Conservation (phyloP, 1,140 invertebrate species). For the Tetragonula clypearis region DNA sequence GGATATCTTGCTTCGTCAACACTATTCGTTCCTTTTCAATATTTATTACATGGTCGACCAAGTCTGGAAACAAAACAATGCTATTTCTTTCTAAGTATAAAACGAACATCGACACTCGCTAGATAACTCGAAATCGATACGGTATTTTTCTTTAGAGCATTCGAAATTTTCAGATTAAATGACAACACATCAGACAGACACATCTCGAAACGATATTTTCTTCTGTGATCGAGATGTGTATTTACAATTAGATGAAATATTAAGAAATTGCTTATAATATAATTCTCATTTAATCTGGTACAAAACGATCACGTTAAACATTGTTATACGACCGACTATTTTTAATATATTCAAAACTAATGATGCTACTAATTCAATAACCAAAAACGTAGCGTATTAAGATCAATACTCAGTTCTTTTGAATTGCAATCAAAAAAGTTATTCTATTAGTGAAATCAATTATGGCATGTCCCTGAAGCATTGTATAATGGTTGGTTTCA, state of each 20-base stretch:
- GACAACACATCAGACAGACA: neutral
- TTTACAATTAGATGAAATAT: neutral
- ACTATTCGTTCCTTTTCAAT: neutral
- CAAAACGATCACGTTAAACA: neutral
- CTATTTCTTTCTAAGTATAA: neutral
- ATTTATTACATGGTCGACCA: neutral
- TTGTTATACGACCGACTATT: neutral
- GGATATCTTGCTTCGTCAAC: neutral
- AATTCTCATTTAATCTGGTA: neutral
- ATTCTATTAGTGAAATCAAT: no score
- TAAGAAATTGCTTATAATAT: neutral
- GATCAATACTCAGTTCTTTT: no score
- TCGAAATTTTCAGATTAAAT: neutral
- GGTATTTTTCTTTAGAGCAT: neutral
- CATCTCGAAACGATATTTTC: neutral
- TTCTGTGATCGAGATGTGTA: no score
- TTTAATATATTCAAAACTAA: neutral
- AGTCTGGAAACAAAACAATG: conserved; percentile 53
- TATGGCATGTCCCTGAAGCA: no score
- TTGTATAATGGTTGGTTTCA: no score
- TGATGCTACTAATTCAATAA: no score
- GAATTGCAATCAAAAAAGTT: no score
- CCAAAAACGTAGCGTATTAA: no score
- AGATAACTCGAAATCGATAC: neutral
- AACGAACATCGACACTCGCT: no score